Evolutionary conservation across 2,888 invertebrate species (phyloP), one percentile per base, ranked within the genome.

Genomic region (Hesperia comma): DNA sequence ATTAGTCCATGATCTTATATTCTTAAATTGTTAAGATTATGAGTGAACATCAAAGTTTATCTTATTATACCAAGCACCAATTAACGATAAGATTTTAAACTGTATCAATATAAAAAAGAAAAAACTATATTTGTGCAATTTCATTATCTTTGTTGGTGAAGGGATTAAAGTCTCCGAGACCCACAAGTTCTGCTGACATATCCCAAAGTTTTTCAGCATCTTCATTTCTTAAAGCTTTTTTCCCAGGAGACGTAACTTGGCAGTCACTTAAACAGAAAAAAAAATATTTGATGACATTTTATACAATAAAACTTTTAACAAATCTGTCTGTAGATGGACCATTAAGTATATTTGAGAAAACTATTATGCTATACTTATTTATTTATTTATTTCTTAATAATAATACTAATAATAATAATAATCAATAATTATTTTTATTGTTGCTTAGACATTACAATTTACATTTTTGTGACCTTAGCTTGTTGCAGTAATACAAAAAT

Each of bases 121-220:
- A 10, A 19, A 0, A 14, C 5, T 41, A 58, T 26, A 64, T 21
- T 66, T 66, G 46, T 67, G 66, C 4, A 32, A 67, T 17, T 26
- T 56, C 61, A 17, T 56, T 58, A 57, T 72, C 68, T n/a, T 70
- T 72, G 1, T 81, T 80, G 6, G 85, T 87, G 72, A 93, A 90
- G 0, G 91, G 88, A 69, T 92, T 79, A 72, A 77, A 87, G 70
- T 87, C 83, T 41, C 77, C 82, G 0, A 93, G 78, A 0, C 92
- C 92, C 0, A 95, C 94, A 54, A 95, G 77, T 67, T 94, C 91
- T 5, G 90, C 77, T 53, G 95, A 95, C 57, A 92, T 82, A 6
- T 93, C 88, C 95, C 95, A 96, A 21, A 96, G 83, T 73, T 92
- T 93, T 70, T 88, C 88, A 0, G 94, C 94, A 62, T 85, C 73